A percentile compares a stretch with the other conserved stretches of the same genome.
phyloP scores from a whole-genome alignment of 2,113 vertebrate genomes.

The Nycticorax nycticorax region DNA sequence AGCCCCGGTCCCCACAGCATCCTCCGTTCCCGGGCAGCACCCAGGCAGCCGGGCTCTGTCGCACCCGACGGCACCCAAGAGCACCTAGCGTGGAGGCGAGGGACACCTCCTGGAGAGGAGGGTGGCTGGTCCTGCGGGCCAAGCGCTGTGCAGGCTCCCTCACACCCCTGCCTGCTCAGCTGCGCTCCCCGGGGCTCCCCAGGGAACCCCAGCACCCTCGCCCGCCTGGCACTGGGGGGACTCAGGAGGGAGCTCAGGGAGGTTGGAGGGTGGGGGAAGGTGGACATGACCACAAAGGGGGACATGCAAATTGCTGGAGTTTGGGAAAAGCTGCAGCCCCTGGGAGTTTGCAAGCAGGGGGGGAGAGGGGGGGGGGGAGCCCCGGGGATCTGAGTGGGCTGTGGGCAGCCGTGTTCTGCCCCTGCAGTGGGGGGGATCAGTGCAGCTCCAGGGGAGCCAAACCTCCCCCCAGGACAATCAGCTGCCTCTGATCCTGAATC shows the following conservation, averaged over 20 bases:
- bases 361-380: rapidly evolving
- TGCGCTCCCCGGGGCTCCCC: rapidly evolving
- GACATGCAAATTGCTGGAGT: background rate
- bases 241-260: background rate
- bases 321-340: background rate
- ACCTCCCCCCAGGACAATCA: background rate
- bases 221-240: background rate
- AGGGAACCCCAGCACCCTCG: background rate
- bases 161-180: background rate
- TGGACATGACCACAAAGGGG: background rate
- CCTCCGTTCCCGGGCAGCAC: background rate
- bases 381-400: rapidly evolving
- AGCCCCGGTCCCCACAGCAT: rapidly evolving
- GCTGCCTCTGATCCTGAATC: rapidly evolving
- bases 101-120: background rate
- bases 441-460: background rate
- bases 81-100: background rate
- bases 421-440: background rate
- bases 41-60: background rate
- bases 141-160: background rate
- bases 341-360: rapidly evolving
- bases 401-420: background rate
- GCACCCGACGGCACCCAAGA: rapidly evolving
- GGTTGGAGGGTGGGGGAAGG: background rate
- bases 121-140: background rate